Conservation (phyloP, 2,113 vertebrate species). For the Astur gentilis region DNA sequence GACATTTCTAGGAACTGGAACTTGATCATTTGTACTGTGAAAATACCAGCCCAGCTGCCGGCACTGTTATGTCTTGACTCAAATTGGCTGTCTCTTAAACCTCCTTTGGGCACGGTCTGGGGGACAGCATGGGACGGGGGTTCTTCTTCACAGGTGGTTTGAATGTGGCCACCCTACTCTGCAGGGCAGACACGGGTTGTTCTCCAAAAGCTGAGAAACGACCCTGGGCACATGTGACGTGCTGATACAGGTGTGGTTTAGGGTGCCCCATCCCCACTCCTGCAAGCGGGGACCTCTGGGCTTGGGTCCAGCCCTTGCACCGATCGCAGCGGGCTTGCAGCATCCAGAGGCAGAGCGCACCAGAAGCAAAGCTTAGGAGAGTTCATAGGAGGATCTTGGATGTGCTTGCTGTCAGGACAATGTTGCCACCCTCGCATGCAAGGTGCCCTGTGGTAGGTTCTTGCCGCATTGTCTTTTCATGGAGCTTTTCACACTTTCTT, state of each 20-base stretch:
- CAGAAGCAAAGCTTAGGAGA: neutral
- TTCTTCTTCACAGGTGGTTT: neutral
- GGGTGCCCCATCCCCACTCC: fast-evolving
- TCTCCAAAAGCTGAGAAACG: neutral
- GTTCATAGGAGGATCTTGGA: neutral
- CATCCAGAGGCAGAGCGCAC: fast-evolving
- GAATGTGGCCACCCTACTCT: neutral
- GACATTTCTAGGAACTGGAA: neutral
- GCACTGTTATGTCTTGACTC: neutral
- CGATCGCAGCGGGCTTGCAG: neutral
- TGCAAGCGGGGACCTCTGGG: neutral
- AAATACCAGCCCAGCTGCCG: neutral
- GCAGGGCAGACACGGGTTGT: fast-evolving
- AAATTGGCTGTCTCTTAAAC: neutral
- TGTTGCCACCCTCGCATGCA: fast-evolving
- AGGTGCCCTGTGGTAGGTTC: neutral
- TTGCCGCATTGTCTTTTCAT: neutral
- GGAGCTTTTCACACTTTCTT: neutral
- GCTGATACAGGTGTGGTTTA: neutral
- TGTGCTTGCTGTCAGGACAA: neutral
- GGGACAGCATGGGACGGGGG: neutral
- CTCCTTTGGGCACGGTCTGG: fast-evolving
- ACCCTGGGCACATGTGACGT: too few relatives aligned
- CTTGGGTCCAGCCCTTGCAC: neutral
- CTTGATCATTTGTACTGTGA: neutral